phyloP scores from a whole-genome alignment of 2,888 invertebrate genomes.

The Pyrrhia umbra region DNA sequence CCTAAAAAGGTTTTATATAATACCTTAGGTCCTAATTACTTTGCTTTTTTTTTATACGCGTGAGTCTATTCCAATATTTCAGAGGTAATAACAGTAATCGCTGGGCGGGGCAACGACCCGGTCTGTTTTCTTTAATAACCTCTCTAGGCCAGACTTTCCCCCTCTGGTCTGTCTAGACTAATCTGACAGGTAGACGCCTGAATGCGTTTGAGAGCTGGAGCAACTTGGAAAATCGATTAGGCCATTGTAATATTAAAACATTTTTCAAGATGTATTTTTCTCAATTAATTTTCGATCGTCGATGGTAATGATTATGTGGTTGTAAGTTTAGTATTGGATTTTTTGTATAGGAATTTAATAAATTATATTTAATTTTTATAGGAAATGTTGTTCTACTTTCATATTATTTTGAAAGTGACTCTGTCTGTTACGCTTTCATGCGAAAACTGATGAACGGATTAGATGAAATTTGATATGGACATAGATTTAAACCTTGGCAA shows the following conservation, averaged over 20 bases:
- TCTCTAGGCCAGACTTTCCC: conserved; percentile 27
- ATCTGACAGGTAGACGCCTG: conserved; percentile 57
- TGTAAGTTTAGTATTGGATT: too few species aligned
- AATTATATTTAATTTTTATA: too few species aligned
- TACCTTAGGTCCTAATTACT: conserved; percentile 12
- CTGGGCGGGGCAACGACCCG: conserved; percentile 50
- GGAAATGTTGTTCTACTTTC: too few species aligned
- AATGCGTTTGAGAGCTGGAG: conserved; percentile 27
- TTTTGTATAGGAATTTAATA: too few species aligned
- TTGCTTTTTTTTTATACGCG: conserved; percentile 8
- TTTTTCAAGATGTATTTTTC: not conserved
- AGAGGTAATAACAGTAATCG: conserved; percentile 32
- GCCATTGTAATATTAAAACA: not conserved
- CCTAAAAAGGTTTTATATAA: conserved; percentile 34
- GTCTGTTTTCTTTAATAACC: conserved; percentile 52
- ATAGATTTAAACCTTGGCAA: too few species aligned
- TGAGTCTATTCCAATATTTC: conserved; percentile 23
- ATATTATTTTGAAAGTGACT: too few species aligned
- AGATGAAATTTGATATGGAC: too few species aligned
- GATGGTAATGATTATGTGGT: too few species aligned
- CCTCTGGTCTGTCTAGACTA: conserved; percentile 60
- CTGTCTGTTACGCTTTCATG: too few species aligned
- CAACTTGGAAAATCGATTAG: conserved; percentile 26
- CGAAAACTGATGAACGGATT: too few species aligned
- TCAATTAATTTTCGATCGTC: too few species aligned